A percentile compares a stretch with the other conserved stretches of the same genome.
These are phyloP conservation scores for Phaonia tiefii DNA, from an alignment of 2,888 invertebrate species.

Conservation along the genomic window DNA sequence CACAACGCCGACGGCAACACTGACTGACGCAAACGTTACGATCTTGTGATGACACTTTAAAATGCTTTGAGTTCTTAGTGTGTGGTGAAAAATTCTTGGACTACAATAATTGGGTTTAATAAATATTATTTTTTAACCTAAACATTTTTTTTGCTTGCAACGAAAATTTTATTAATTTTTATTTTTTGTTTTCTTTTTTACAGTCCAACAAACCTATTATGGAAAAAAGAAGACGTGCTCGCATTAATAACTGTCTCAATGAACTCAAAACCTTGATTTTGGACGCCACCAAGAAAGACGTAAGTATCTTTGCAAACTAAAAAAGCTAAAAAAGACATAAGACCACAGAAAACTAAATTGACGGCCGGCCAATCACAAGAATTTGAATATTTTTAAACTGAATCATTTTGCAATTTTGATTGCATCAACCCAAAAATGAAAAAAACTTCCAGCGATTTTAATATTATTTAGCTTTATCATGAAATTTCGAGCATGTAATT, in stretches of 20 bases:
- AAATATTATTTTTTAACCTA: not conserved
- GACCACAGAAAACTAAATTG: too few species aligned
- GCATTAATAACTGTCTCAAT: constrained; percentile 94
- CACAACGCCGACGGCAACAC: too few species aligned
- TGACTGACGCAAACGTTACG: not conserved
- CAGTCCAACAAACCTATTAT: constrained; percentile 96
- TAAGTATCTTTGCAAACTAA: constrained; percentile 82
- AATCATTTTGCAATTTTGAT: too few species aligned
- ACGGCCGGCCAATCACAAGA: too few species aligned
- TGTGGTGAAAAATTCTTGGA: constrained; percentile 6
- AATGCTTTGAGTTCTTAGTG: not conserved
- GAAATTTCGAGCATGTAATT: too few species aligned
- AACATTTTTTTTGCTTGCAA: not conserved
- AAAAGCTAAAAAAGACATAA: too few species aligned
- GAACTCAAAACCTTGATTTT: constrained; percentile 92
- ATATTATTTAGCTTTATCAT: too few species aligned
- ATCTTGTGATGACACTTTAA: not conserved
- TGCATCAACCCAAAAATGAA: too few species aligned
- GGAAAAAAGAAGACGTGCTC: constrained; percentile 93
- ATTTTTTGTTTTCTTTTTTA: constrained; percentile 76
- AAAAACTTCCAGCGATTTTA: too few species aligned
- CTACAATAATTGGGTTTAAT: not conserved
- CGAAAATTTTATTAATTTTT: constrained; percentile 29
- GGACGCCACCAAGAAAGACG: constrained; percentile 94
- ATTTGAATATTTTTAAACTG: too few species aligned